phyloP scores from a whole-genome alignment of 1,140 invertebrate species.

The Portunus trituberculatus region DNA sequence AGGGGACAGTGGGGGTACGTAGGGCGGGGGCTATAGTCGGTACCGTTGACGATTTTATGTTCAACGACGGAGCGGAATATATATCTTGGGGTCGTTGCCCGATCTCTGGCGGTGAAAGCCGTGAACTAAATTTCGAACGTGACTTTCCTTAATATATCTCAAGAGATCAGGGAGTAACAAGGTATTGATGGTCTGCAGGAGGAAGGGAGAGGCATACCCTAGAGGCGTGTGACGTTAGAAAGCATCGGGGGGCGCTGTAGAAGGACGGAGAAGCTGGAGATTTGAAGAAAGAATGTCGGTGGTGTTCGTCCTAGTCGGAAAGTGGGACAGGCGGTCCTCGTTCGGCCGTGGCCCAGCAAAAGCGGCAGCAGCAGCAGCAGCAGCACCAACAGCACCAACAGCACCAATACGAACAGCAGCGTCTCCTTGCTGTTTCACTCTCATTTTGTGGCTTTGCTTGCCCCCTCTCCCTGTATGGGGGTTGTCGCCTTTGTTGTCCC shows the following conservation, averaged over 20 bases:
- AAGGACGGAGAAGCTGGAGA: background rate
- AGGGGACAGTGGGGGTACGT: background rate
- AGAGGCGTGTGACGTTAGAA: background rate
- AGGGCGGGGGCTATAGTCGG: background rate
- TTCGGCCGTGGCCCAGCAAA: background rate
- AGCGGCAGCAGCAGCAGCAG: no score
- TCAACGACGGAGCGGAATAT: background rate
- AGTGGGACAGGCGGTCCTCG: constrained; percentile 33
- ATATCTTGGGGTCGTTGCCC: constrained; percentile 18
- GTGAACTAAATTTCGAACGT: background rate
- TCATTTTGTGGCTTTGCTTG: constrained; percentile 30
- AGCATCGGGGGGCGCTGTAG: background rate
- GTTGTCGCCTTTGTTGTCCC: background rate
- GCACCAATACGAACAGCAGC: background rate
- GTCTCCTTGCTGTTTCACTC: constrained; percentile 52
- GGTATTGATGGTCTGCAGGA: background rate
- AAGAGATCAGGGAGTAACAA: background rate
- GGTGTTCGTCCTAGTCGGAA: constrained; percentile 54
- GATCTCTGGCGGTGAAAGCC: background rate
- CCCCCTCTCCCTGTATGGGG: background rate
- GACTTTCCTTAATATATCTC: background rate
- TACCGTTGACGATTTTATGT: constrained; percentile 10
- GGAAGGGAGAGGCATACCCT: background rate
- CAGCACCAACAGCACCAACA: no score
- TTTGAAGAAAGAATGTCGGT: background rate